Evolutionary conservation across 1,140 invertebrate species (phyloP).

Genomic region (Temnothorax longispinosus): DNA sequence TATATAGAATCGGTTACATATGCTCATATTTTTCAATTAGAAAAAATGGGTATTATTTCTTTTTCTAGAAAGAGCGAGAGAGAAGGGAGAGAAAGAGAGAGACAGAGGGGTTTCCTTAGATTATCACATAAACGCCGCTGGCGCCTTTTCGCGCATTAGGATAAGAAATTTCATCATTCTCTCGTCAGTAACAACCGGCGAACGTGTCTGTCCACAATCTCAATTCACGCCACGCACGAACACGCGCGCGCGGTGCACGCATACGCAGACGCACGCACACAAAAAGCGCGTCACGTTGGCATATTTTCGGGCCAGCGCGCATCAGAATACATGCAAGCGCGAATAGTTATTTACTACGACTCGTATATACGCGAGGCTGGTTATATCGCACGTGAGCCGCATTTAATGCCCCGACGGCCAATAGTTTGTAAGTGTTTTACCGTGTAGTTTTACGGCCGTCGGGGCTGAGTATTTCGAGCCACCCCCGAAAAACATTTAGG

Average conservation of each 20-base stretch:
- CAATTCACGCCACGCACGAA: slow-evolving; percentile 21
- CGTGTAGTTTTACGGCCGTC: slow-evolving; percentile 72
- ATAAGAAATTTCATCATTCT: neutral
- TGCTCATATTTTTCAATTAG: neutral
- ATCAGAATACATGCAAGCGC: slow-evolving; percentile 46
- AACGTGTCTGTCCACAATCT: slow-evolving; percentile 19
- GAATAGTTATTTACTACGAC: slow-evolving; percentile 68
- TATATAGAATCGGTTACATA: neutral
- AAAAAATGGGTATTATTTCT: neutral
- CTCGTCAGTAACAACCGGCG: slow-evolving; percentile 34
- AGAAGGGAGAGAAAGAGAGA: neutral
- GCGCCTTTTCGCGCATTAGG: neutral
- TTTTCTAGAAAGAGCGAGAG: neutral
- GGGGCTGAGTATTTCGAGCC: slow-evolving; percentile 63
- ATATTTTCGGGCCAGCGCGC: slow-evolving; percentile 55
- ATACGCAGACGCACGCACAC: neutral
- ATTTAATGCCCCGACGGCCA: slow-evolving; percentile 69
- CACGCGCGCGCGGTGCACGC: neutral
- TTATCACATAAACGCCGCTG: neutral
- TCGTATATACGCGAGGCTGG: slow-evolving; percentile 51
- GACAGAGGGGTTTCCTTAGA: neutral
- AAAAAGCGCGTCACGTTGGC: slow-evolving; percentile 46
- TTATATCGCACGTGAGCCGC: slow-evolving; percentile 71
- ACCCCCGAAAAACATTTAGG: slow-evolving; percentile 65
- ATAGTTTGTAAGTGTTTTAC: slow-evolving; percentile 75